Evolutionary conservation across 2,888 invertebrate species (phyloP).

Genomic region (Lumbricus terrestris): DNA sequence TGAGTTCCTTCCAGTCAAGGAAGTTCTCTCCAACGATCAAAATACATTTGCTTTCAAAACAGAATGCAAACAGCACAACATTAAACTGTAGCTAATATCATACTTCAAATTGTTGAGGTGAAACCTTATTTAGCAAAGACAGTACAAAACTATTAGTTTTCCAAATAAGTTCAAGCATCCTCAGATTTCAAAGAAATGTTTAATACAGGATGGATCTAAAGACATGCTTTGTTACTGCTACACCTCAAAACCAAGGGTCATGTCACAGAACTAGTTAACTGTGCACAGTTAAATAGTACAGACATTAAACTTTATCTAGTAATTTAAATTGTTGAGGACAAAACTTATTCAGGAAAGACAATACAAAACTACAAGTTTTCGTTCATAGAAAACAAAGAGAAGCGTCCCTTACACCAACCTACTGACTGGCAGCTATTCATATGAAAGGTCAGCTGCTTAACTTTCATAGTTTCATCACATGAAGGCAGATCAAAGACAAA

Average conservation of each 20-base stretch:
- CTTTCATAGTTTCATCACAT: not conserved
- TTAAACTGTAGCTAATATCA: too few relatives aligned
- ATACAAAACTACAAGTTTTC: not conserved
- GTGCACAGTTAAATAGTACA: not conserved
- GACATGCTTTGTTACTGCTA: not conserved
- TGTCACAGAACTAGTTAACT: not conserved
- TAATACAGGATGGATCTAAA: not conserved
- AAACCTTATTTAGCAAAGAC: too few relatives aligned
- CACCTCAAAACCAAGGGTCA: not conserved
- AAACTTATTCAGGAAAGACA: not conserved
- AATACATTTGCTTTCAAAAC: not conserved
- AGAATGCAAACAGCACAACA: too few relatives aligned
- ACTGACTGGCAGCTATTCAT: not conserved
- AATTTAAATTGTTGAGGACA: not conserved
- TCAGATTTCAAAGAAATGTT: not conserved
- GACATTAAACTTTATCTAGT: not conserved
- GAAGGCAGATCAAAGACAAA: not conserved
- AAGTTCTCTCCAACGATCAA: not conserved
- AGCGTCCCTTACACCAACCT: not conserved
- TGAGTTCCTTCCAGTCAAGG: not conserved
- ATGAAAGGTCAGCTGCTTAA: not conserved
- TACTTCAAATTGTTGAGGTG: too few relatives aligned
- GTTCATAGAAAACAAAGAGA: not conserved
- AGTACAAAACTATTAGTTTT: too few relatives aligned
- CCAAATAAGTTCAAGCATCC: too few relatives aligned